Conservation (phyloP, 1,140 invertebrate genomes). For the Parapsyche elsis region DNA sequence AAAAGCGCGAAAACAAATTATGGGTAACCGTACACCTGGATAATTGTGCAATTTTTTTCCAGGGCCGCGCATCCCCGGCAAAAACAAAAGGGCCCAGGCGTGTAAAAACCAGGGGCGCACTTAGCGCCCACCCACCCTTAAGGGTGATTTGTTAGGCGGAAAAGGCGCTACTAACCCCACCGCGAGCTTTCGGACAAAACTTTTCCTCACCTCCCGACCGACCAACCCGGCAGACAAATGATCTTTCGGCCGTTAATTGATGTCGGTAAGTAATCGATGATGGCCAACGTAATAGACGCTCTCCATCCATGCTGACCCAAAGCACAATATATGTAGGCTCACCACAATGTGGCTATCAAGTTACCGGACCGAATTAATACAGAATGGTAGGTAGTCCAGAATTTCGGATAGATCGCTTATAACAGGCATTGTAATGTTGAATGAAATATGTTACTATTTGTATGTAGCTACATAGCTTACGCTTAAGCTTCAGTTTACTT, state of each 20-base stretch:
- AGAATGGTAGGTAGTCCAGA: no score
- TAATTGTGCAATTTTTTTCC: conserved; percentile 29
- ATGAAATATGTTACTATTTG: no score
- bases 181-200: conserved; percentile 15
- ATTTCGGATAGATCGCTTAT: no score
- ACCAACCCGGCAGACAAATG: conserved; percentile 51
- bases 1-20: conserved; percentile 20
- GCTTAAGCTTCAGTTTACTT: no score
- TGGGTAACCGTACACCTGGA: conserved; percentile 21
- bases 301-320: background rate
- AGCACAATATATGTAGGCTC: conserved; percentile 13
- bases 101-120: background rate
- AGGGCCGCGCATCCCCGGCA: background rate
- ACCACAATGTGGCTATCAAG: background rate
- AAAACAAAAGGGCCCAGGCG: conserved; percentile 23
- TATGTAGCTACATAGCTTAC: no score
- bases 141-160: background rate
- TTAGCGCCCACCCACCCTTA: background rate
- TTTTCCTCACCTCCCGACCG: background rate
- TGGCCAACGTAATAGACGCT: conserved; percentile 18
- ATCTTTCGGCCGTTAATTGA: conserved; percentile 56
- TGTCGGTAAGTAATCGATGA: conserved; percentile 56
- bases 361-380: no score
- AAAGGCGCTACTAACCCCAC: background rate
- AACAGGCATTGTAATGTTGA: no score